Percentiles rank a stretch among this genome's conserved stretches.
Evolutionary conservation across 2,888 invertebrate species (phyloP).

Genomic region (Conchocele bisecta): DNA sequence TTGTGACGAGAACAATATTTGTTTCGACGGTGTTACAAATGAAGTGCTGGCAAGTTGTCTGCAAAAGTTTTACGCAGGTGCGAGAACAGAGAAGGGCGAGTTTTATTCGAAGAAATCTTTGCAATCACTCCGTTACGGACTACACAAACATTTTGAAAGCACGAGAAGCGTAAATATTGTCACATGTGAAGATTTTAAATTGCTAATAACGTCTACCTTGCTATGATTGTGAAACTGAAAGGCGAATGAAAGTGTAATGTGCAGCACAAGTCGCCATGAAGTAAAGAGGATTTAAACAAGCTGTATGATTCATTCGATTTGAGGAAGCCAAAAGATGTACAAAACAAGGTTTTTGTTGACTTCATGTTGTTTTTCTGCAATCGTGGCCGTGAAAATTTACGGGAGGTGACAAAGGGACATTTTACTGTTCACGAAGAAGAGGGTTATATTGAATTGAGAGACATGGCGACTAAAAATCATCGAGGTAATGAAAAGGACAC

Average conservation of each 20-base stretch:
- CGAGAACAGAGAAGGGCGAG: slow-evolving; percentile 8
- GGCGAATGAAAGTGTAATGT: slow-evolving; percentile 13
- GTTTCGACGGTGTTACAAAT: background rate
- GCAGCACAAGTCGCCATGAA: slow-evolving; percentile 18
- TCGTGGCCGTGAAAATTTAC: slow-evolving; percentile 38
- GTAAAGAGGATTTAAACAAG: slow-evolving; percentile 25
- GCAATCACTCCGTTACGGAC: slow-evolving; percentile 29
- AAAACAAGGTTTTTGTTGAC: slow-evolving; percentile 46
- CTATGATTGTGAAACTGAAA: slow-evolving; percentile 20
- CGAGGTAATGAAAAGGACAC: background rate
- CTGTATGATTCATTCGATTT: slow-evolving; percentile 26
- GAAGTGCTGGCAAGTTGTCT: background rate
- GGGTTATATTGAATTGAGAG: slow-evolving; percentile 27
- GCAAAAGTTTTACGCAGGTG: slow-evolving; percentile 21
- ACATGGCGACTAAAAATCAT: slow-evolving; percentile 34
- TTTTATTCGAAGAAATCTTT: slow-evolving; percentile 31
- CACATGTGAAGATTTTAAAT: slow-evolving; percentile 3
- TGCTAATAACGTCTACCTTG: slow-evolving; percentile 17
- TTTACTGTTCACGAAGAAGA: slow-evolving; percentile 27
- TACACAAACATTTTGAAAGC: slow-evolving; percentile 33
- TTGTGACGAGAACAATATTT: background rate
- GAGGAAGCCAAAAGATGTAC: slow-evolving; percentile 20
- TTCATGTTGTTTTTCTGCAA: slow-evolving; percentile 48
- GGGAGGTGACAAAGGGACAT: slow-evolving; percentile 26
- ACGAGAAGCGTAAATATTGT: slow-evolving; percentile 15